Conservation (phyloP, 2,888 invertebrate genomes). For the Calliopum simillimum region DNA sequence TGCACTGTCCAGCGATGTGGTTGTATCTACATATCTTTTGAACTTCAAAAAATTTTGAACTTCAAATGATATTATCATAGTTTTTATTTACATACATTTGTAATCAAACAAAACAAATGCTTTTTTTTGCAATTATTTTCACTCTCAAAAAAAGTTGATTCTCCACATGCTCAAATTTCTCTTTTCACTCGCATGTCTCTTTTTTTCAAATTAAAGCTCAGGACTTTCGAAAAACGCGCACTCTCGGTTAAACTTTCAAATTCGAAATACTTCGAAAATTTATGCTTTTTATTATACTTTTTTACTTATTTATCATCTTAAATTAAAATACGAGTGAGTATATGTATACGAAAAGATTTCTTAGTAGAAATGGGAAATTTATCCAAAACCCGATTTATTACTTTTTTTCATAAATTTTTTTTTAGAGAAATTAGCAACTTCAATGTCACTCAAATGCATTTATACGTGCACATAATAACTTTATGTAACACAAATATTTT, state of each 20-base stretch:
- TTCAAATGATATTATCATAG: too few relatives aligned
- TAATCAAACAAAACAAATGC: background rate
- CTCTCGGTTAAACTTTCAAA: background rate
- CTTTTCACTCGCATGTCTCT: background rate
- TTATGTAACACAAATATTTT: too few relatives aligned
- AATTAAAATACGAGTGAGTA: background rate
- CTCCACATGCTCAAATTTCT: background rate
- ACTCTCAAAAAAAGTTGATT: background rate
- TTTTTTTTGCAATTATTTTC: conserved; percentile 13
- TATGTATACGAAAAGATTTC: background rate
- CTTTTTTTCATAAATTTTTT: background rate
- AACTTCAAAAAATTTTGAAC: too few relatives aligned
- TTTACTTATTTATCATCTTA: background rate
- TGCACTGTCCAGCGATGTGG: too few relatives aligned
- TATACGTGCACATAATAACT: background rate
- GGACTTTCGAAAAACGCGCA: conserved; percentile 11
- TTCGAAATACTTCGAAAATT: background rate
- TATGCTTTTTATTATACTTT: conserved; percentile 17
- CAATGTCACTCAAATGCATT: background rate
- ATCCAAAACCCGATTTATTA: background rate
- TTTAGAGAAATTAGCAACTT: background rate
- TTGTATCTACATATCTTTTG: too few relatives aligned
- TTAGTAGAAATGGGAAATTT: background rate
- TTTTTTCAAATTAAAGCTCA: background rate
- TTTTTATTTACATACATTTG: too few relatives aligned